Percentiles rank a stretch among this genome's conserved stretches.
phyloP scores from a whole-genome alignment of 2,113 vertebrate species.

The Brachypodius melanocephalos region DNA sequence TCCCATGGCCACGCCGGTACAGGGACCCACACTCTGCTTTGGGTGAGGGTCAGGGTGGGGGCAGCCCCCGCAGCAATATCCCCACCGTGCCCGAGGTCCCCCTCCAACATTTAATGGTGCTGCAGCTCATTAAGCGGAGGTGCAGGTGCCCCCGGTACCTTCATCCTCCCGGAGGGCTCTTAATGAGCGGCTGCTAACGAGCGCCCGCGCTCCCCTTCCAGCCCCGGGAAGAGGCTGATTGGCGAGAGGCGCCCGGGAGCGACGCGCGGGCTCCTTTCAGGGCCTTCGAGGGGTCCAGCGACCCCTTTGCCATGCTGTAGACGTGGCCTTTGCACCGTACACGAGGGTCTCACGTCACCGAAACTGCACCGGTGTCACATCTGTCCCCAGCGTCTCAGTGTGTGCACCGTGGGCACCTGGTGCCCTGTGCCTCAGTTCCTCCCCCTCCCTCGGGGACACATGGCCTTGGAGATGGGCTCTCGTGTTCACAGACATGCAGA shows the following conservation, averaged over 20 bases:
- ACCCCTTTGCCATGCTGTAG: background rate
- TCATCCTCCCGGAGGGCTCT: conserved; percentile 57
- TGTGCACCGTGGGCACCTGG: background rate
- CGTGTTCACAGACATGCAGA: too few relatives aligned
- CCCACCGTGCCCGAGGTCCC: background rate
- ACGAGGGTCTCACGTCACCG: rapidly evolving
- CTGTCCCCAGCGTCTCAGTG: background rate
- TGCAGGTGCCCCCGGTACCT: conserved; percentile 74
- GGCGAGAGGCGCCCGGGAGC: background rate
- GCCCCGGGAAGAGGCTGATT: conserved; percentile 24
- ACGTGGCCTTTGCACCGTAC: rapidly evolving
- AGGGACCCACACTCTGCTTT: background rate
- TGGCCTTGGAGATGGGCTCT: background rate
- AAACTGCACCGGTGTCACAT: background rate
- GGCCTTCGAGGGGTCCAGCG: background rate
- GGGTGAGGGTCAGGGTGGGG: background rate
- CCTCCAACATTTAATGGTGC: conserved; percentile 1
- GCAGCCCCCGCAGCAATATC: background rate
- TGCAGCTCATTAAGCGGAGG: conserved; percentile 74
- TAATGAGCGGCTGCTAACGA: conserved; percentile 76
- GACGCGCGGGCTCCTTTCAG: background rate
- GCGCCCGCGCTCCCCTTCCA: conserved; percentile 13
- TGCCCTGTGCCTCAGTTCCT: background rate
- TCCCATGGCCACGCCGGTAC: rapidly evolving
- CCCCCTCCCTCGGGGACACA: background rate